These are phyloP conservation scores for Gavia stellata DNA, from an alignment of 2,113 vertebrate species.

Conservation along the genomic window DNA sequence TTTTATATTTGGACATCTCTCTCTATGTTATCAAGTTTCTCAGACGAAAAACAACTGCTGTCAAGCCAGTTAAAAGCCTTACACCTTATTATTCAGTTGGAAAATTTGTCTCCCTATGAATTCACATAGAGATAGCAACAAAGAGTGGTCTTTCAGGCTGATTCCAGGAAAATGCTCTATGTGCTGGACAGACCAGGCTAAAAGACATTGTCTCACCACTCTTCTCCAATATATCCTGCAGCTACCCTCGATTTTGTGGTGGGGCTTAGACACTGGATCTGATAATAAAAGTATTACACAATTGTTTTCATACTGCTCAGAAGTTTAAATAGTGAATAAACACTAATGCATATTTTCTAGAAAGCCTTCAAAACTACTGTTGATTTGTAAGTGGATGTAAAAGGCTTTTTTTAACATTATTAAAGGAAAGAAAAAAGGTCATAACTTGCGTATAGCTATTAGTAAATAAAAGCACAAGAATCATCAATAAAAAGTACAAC, in stretches of 20 bases:
- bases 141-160: neutral
- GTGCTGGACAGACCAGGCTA: neutral
- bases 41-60: neutral
- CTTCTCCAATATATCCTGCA: neutral
- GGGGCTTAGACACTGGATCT: neutral
- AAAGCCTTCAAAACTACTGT: neutral
- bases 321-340: neutral
- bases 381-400: neutral
- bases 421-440: neutral
- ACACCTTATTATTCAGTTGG: neutral
- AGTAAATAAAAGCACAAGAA: neutral
- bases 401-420: neutral
- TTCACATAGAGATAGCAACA: neutral
- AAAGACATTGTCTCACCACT: neutral
- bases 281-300: neutral
- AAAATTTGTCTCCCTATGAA: neutral
- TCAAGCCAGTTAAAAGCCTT: neutral
- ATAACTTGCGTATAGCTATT: neutral
- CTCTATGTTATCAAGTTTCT: neutral
- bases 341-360: neutral
- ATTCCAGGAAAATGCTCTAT: neutral
- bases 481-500: neutral
- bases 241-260: neutral
- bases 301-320: neutral
- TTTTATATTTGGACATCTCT: neutral